Evolutionary conservation across 2,797 vertebrate species (phyloP), one percentile per base, ranked within the genome.

Genomic region (Parambassis ranga): DNA sequence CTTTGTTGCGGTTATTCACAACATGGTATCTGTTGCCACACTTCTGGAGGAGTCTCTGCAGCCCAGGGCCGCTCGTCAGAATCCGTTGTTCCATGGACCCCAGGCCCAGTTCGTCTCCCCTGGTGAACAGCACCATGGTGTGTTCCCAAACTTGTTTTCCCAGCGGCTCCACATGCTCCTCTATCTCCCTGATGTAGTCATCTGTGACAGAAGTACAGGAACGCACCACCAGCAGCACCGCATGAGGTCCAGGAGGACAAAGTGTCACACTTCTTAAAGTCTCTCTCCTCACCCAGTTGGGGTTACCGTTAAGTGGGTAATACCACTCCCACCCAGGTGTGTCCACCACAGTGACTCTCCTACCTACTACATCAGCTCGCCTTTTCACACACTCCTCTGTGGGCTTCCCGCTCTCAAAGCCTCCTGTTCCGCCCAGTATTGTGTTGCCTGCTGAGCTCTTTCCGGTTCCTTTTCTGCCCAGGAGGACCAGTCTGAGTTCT

Each of bases 271-370:
- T 91, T 16, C 90, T 72, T 15, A 84, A 60, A 2, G 90, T 92
- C 35, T 92, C 92, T 11, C 85, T 83, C 67, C 69, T 88, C 37
- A 92, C 92, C 91, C 91, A 92, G 26, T 81, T 82, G 0, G 91
- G 88, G 10, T 91, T 92, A 53, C 87, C 85, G 68, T 92, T 92
- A 22, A 87, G 85, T 0, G 91, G 85, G 77, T 92, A 92, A 82
- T 92, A 92, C 92, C 92, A 92, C 59, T 92, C 91, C 92, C 92
- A 92, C 2, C 92, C 92, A 0, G 92, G 91, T 4, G 91, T 92
- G 82, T 93, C 91, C 68, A 93, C 90, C 26, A 92, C 90, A 0
- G 77, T 89, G 11, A 92, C 73, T 8, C 81, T 89, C 30, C 81
- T 75, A 10, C 86, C 83, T 0, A 5, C 64, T 6, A 89, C 85